Conservation (phyloP, 2,888 invertebrate genomes). For the Macrosiphum euphorbiae region DNA sequence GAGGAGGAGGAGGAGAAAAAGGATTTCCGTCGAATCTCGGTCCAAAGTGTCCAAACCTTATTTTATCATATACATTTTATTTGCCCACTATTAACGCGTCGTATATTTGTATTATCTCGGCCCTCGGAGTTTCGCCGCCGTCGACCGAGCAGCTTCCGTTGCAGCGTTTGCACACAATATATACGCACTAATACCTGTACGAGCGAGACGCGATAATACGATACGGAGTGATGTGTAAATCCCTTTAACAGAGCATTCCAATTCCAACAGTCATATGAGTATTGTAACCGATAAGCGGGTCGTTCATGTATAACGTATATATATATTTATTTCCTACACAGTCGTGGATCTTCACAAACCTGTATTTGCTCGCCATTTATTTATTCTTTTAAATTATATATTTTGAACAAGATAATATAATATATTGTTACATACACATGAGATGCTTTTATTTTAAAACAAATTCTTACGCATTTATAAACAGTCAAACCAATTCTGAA, state of each 20-base stretch:
- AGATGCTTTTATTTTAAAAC: neutral
- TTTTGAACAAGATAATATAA: neutral
- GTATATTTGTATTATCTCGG: neutral
- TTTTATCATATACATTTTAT: neutral
- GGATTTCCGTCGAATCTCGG: neutral
- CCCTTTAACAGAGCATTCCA: neutral
- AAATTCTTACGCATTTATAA: neutral
- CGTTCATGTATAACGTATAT: neutral
- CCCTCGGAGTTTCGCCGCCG: neutral
- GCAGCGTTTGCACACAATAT: neutral
- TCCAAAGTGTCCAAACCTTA: neutral
- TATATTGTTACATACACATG: neutral
- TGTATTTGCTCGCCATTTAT: neutral
- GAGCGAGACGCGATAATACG: neutral
- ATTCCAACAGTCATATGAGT: neutral
- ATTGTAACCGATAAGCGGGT: neutral
- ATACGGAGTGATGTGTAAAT: neutral
- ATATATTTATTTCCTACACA: neutral
- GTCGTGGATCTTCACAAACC: neutral
- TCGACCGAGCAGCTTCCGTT: too few relatives aligned
- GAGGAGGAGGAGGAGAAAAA: neutral
- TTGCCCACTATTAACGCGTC: neutral
- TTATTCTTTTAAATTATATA: neutral
- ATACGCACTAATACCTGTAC: neutral
- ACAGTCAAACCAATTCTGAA: neutral